Evolutionary conservation across 1,140 invertebrate genomes (phyloP).

Genomic region (Drosophila athabasca): DNA sequence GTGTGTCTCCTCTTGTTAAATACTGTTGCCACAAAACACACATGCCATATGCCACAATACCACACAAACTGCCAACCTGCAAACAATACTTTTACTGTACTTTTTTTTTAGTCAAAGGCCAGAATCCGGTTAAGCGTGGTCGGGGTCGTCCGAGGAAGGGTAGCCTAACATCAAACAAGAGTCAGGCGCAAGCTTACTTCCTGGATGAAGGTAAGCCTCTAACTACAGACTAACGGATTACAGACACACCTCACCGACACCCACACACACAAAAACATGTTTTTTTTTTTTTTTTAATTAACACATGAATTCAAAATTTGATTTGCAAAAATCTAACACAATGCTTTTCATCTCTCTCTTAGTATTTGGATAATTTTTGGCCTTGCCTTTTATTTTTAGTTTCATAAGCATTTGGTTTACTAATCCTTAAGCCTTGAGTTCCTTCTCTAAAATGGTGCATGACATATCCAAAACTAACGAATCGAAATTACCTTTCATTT

Average conservation of each 20-base stretch:
- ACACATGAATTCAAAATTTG: no score
- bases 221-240: conserved; percentile 44
- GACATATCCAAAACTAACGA: no score
- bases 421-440: no score
- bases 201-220: conserved; percentile 86
- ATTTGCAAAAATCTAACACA: no score
- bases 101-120: conserved; percentile 82
- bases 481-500: no score
- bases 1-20: no score
- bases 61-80: conserved; percentile 17
- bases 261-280: conserved; percentile 4
- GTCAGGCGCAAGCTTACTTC: conserved; percentile 84
- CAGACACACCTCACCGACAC: conserved; percentile 10
- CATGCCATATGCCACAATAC: neutral
- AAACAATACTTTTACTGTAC: conserved; percentile 58
- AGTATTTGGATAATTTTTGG: no score
- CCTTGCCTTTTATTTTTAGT: no score
- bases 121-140: conserved; percentile 85
- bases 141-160: conserved; percentile 86
- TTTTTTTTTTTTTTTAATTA: neutral
- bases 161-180: conserved; percentile 83
- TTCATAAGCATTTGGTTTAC: no score
- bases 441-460: no score
- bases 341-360: no score
- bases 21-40: conserved; percentile 8